Conservation (phyloP, 2,888 invertebrate genomes). For the Bhutanitis thaidina region DNA sequence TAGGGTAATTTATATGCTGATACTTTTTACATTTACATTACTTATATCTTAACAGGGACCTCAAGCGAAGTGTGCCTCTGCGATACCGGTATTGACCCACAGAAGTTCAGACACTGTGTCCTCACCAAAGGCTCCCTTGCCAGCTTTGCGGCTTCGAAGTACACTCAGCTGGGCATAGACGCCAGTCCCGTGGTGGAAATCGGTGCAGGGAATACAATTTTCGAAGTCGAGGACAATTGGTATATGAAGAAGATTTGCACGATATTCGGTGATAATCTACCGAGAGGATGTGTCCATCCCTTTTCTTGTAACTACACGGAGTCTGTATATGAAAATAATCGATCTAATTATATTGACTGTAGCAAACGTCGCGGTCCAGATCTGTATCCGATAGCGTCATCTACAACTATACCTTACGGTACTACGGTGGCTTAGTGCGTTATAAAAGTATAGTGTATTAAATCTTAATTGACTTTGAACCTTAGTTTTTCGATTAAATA, state of each 20-base stretch:
- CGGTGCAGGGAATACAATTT: conserved; percentile 34
- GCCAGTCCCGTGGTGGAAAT: conserved; percentile 35
- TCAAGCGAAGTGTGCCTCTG: conserved; percentile 34
- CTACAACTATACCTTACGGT: background rate
- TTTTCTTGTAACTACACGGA: conserved; percentile 31
- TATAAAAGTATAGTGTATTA: no score
- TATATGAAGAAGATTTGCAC: conserved; percentile 49
- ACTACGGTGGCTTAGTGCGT: background rate
- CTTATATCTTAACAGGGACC: conserved; percentile 26
- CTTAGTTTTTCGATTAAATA: no score
- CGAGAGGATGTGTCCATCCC: conserved; percentile 42
- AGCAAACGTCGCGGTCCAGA: conserved; percentile 4
- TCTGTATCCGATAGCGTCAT: background rate
- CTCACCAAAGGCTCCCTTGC: conserved; percentile 29
- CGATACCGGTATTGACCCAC: conserved; percentile 33
- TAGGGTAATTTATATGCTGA: no score
- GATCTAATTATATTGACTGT: conserved; percentile 11
- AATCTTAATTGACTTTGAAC: no score
- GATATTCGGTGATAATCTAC: conserved; percentile 41
- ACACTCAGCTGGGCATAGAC: conserved; percentile 32
- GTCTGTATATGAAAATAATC: background rate
- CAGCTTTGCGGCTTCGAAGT: conserved; percentile 28
- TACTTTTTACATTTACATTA: no score
- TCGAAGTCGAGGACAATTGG: conserved; percentile 37
- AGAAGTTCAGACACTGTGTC: conserved; percentile 34